A percentile compares a stretch with the other conserved stretches of the same genome.
These are phyloP conservation scores for Cantharis flavilabris DNA, from an alignment of 2,888 invertebrate genomes.

Conservation along the genomic window DNA sequence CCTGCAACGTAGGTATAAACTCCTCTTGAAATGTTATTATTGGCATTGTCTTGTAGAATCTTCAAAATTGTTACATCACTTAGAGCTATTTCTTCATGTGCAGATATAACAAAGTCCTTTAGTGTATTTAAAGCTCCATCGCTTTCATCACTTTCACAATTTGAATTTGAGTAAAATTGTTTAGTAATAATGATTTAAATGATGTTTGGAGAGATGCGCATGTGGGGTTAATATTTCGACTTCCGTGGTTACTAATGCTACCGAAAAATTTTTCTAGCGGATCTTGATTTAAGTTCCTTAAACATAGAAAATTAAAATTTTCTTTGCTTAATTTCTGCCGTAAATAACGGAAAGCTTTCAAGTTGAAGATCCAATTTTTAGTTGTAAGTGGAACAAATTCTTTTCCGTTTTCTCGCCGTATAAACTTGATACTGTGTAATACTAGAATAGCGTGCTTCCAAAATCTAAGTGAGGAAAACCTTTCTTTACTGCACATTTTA, in stretches of 20 bases:
- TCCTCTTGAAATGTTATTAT: too few species aligned
- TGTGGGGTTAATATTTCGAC: conserved; percentile 22
- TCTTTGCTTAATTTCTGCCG: background rate
- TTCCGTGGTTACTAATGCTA: conserved; percentile 20
- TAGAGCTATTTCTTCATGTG: background rate
- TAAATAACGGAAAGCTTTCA: background rate
- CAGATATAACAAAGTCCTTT: background rate
- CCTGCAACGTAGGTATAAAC: background rate
- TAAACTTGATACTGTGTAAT: background rate
- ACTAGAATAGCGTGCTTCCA: background rate
- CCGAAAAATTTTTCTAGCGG: conserved; percentile 30
- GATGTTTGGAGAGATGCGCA: conserved; percentile 16
- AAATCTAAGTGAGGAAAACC: background rate
- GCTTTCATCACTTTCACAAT: conserved; percentile 29
- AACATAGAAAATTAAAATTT: background rate
- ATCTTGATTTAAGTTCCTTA: conserved; percentile 27
- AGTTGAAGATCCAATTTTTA: background rate
- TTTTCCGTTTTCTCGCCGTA: background rate
- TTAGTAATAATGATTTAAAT: conserved; percentile 27
- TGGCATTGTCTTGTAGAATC: too few species aligned
- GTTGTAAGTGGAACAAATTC: background rate
- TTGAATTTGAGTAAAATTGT: conserved; percentile 24
- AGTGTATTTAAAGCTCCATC: background rate
- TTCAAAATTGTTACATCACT: background rate
- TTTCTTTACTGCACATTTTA: background rate